Evolutionary conservation across 2,113 vertebrate genomes (phyloP).

Genomic region (Galemys pyrenaicus): DNA sequence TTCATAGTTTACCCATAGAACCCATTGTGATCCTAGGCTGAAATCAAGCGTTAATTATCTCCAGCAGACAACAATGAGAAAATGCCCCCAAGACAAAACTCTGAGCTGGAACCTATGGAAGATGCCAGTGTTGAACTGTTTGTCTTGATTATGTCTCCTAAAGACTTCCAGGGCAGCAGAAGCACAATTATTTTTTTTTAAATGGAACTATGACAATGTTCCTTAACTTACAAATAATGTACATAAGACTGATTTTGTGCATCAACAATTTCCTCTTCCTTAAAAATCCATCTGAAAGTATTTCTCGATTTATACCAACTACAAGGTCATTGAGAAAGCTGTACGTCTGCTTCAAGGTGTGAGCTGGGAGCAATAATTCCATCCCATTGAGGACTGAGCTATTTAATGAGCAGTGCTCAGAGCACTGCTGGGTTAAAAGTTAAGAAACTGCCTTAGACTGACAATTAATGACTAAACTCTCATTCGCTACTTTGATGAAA

Average conservation of each 20-base stretch:
- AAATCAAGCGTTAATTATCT: not conserved
- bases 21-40: not conserved
- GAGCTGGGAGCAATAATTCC: not conserved
- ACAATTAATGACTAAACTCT: constrained; percentile 46
- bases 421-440: constrained; percentile 43
- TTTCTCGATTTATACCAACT: not conserved
- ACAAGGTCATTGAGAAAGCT: not conserved
- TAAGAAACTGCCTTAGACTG: constrained; percentile 70
- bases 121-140: not conserved
- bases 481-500: constrained; percentile 70
- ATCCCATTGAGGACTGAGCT: not conserved
- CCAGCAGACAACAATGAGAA: not conserved
- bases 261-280: constrained; percentile 45
- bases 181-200: not conserved
- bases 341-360: not conserved
- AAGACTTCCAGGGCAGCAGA: not conserved
- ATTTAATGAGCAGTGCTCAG: constrained; percentile 57
- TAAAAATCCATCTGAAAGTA: constrained; percentile 14
- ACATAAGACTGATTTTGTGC: not conserved
- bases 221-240: not conserved
- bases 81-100: not conserved
- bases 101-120: not conserved
- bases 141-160: not conserved
- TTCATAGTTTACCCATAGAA: not conserved
- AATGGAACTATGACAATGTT: not conserved